Evolutionary conservation across 2,113 vertebrate genomes (phyloP).

Genomic region (Cepphus grylle): DNA sequence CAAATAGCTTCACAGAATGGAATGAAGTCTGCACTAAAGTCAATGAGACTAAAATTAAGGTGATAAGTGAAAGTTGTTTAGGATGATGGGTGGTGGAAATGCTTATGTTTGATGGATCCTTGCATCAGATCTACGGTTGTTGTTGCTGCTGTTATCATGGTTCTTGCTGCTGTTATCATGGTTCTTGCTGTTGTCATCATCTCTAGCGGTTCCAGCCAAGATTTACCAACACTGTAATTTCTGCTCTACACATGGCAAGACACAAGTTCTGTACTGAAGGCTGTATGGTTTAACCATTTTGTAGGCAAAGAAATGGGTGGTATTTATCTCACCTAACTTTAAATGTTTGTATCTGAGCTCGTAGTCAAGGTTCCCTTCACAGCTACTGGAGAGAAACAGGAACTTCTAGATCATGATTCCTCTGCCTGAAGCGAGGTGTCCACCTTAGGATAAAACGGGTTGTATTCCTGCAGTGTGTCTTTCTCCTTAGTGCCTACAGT

Average conservation of each 20-base stretch:
- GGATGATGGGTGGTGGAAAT: neutral
- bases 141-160: neutral
- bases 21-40: neutral
- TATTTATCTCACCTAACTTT: neutral
- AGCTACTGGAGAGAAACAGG: neutral
- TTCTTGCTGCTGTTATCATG: neutral
- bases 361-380: neutral
- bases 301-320: neutral
- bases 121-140: neutral
- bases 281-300: neutral
- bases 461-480: neutral
- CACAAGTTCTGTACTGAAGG: neutral
- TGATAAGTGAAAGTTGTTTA: neutral
- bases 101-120: neutral
- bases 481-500: neutral
- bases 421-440: neutral
- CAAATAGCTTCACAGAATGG: neutral
- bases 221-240: neutral
- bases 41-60: conserved; percentile 24
- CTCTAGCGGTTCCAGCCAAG: neutral
- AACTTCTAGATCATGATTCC: neutral
- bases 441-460: neutral
- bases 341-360: neutral
- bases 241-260: neutral
- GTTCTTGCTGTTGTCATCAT: neutral